phyloP scores from a whole-genome alignment of 2,113 vertebrate species.

The Pollimyrus isidori region DNA sequence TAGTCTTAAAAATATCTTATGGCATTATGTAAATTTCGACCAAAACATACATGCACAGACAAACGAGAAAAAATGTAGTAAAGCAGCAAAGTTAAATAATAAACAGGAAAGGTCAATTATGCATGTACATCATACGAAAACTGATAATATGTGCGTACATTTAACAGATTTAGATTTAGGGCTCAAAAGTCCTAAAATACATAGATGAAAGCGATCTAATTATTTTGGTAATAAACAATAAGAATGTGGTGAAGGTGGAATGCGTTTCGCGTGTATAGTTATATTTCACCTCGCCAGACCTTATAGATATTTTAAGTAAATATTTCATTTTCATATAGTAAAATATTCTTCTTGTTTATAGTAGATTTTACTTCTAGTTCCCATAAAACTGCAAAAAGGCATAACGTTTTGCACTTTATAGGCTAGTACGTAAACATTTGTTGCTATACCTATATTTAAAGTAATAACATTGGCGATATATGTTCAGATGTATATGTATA shows the following conservation, averaged over 20 bases:
- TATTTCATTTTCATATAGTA: not conserved
- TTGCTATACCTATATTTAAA: not conserved
- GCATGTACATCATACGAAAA: not conserved
- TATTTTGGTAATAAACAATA: not conserved
- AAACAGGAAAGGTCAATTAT: not conserved
- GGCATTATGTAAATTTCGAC: not conserved
- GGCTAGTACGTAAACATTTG: not conserved
- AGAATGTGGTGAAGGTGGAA: not conserved
- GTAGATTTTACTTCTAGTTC: not conserved
- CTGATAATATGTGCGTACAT: not conserved
- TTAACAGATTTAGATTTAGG: not conserved
- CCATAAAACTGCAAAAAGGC: not conserved
- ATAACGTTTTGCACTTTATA: not conserved
- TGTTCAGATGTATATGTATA: not conserved
- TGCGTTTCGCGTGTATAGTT: not conserved
- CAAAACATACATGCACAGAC: not conserved
- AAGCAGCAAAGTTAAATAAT: not conserved
- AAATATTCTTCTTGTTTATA: not conserved
- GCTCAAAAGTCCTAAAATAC: not conserved
- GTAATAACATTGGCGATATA: not conserved
- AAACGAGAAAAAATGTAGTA: not conserved
- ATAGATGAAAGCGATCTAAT: not conserved
- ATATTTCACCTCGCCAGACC: not conserved
- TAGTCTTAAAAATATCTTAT: not conserved
- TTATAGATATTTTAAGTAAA: not conserved